Evolutionary conservation across 2,797 vertebrate genomes (phyloP), one percentile per base, ranked within the genome.

Genomic region (Ara ararauna): DNA sequence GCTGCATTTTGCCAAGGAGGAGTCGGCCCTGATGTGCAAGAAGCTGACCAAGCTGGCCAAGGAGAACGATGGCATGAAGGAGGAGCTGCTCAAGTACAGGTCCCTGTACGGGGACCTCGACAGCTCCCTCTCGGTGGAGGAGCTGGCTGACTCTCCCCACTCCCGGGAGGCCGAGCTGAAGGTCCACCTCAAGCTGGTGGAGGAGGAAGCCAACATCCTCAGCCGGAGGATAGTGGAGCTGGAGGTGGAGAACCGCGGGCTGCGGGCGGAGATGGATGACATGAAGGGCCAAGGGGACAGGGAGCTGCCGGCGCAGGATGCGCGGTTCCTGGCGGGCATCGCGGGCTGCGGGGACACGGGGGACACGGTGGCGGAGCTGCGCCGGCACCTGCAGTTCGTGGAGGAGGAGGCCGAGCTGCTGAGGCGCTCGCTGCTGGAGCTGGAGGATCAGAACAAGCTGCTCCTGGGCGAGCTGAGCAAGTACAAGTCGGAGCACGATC

Each of bases 381-480:
- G 99, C 95, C 97, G 99, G 68, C 99, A 99, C 96, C 98, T 99
- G 87, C 99, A 99, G 98, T 99, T 99, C 5, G 99, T 99, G 91
- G 99, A 99, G 97, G 99, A 99, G 98, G 99, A 99, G 97, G 99
- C 99, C 0, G 99, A 99, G 94, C 98, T 99, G 18, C 98, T 99
- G 87, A 98, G 99, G 76, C 98, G 99, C 93, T 99, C 99, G 2
- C 98, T 99, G 12, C 98, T 99, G 3, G 99, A 99, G 97, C 97
- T 99, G 96, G 99, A 99, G 97, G 99, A 99, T 53, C 99, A 99
- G 97, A 99, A 99, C 98, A 99, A 99, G 85, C 98, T 99, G 70
- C 98, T 99, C 93, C 98, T 99, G 98, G 99, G 98, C 0, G 99
- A 99, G 96, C 98, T 99, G 64, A 99, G 98, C 97, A 99, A 99